Base-by-base conservation (phyloP, 1,140 invertebrate genomes). In the Ostrea denselamellosa region DNA sequence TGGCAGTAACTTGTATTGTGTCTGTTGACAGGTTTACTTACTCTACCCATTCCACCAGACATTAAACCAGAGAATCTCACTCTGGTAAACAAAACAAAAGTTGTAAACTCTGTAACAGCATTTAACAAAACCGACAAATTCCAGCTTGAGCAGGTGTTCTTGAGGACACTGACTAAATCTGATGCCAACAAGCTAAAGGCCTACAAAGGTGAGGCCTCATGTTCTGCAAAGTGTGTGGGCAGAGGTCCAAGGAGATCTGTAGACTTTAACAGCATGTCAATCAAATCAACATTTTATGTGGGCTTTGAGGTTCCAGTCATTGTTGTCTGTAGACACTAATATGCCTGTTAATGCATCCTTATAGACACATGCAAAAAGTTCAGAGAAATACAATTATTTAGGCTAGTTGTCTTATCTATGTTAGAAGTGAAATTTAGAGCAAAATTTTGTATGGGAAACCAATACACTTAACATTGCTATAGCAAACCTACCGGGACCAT, bases 141-240 rank as follows among this genome's bases (percentile, higher is more conserved):
- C 62, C 92, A 92, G 87, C 56, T 93, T 53, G 92, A 93, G 87
- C 92, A 92, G 87, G 85, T 91, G 19, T 56, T 93, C 14, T 83
- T 92, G 7, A 91, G 90, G 90, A 91, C 89, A 84, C 84, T 93
- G 22, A 90, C 86, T 2, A 90, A 90, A 86, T 58, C 83, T 85
- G 83, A 25, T 25, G 19, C n/a, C 2, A 25, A 22, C 8, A 9
- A 8, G 25, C 19, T 34, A 25, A 7, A 56, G n/a, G 25, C 17
- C 10, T 9, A 56, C 28, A 58, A 58, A 85, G 83, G 53, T 85
- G 54, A 85, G 83, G 54, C 9, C 34, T 44, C 34, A 44, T 44
- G 34, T 44, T 44, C 34, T 44, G 34, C 34, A 44, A 44, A 44
- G 34, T 2, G 34, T 44, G 34, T 44, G 34, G 34, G 34, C 5